Evolutionary conservation across 2,113 vertebrate species (phyloP).

Genomic region (Pseudopodoces humilis): DNA sequence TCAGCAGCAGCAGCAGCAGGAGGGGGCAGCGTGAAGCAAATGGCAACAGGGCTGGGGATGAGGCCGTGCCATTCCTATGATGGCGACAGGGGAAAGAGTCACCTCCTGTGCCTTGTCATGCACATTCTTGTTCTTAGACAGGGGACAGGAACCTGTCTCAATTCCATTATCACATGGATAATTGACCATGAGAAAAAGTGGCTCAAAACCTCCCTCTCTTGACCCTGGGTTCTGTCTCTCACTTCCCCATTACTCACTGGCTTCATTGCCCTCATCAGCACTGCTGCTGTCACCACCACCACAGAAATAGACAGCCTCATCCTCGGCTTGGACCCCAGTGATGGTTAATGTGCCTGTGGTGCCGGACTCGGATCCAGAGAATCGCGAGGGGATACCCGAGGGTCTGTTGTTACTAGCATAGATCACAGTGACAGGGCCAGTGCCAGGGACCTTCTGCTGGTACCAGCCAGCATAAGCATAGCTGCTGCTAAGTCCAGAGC

Average conservation of each 20-base stretch:
- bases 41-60: too few species aligned
- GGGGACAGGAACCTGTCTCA: not conserved
- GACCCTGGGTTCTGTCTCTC: not conserved
- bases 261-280: not conserved
- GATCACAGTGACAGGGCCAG: not conserved
- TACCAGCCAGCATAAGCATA: not conserved
- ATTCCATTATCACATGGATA: not conserved
- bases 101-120: too few species aligned
- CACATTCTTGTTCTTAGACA: not conserved
- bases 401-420: fast-evolving
- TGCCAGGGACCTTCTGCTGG: not conserved
- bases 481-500: not conserved
- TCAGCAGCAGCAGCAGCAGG: not conserved
- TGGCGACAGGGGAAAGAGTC: too few species aligned
- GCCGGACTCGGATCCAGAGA: fast-evolving
- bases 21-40: too few species aligned
- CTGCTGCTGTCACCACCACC: fast-evolving
- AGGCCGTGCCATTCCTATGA: too few species aligned
- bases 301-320: not conserved
- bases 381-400: not conserved
- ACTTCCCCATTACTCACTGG: not conserved
- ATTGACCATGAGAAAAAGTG: too few species aligned
- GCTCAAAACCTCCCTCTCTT: not conserved
- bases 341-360: fast-evolving
- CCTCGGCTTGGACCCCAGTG: not conserved